phyloP scores from a whole-genome alignment of 2,888 invertebrate genomes.

The Orchestes rusci region DNA sequence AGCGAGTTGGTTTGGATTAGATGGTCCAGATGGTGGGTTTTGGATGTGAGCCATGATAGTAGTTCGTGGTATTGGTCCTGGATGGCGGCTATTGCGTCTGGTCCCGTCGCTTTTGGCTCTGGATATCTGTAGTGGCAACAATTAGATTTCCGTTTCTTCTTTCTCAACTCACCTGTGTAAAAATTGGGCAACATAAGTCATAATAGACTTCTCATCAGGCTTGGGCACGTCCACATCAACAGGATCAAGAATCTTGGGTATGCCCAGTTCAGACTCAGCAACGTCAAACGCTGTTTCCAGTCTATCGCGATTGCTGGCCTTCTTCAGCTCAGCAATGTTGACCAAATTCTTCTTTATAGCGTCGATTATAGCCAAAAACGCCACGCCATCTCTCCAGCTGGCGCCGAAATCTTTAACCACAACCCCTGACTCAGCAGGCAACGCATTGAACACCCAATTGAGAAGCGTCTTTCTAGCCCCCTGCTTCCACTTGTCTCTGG shows the following conservation, averaged over 20 bases:
- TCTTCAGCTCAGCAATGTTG: conserved; percentile 75
- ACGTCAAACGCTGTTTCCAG: conserved; percentile 90
- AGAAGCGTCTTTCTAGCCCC: conserved; percentile 87
- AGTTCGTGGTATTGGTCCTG: conserved; percentile 77
- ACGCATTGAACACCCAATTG: conserved; percentile 89
- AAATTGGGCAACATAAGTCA: conserved; percentile 98
- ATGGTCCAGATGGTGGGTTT: conserved; percentile 67
- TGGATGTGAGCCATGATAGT: conserved; percentile 74
- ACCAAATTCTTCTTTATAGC: conserved; percentile 89
- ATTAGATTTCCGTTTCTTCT: no score
- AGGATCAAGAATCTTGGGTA: conserved; percentile 84
- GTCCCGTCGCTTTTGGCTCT: conserved; percentile 70
- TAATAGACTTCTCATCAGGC: conserved; percentile 95
- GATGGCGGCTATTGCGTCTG: conserved; percentile 67
- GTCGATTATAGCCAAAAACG: conserved; percentile 92
- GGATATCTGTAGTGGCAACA: conserved; percentile 55
- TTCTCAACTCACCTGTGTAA: conserved; percentile 70
- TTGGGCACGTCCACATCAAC: conserved; percentile 94
- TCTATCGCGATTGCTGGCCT: conserved; percentile 70
- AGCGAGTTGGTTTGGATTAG: conserved; percentile 68
- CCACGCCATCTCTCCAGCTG: conserved; percentile 93
- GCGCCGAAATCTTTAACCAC: conserved; percentile 90
- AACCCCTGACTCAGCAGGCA: conserved; percentile 82
- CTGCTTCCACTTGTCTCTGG: conserved; percentile 72
- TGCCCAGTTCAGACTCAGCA: conserved; percentile 86